Base-by-base conservation (phyloP, 1,140 invertebrate genomes). In the Bombus cullumanus region DNA sequence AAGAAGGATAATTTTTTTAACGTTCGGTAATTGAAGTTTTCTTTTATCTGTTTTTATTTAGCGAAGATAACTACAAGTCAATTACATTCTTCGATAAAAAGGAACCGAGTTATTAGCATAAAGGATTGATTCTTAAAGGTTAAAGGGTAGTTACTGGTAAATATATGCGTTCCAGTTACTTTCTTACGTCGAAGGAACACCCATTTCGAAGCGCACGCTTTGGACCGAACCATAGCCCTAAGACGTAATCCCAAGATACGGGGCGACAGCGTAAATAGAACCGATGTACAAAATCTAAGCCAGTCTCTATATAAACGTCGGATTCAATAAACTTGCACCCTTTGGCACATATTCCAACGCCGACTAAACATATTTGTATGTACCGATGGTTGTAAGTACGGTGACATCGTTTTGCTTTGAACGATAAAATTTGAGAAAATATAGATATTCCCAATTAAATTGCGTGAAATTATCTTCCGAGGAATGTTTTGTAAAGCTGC, bases 321-420 rank as follows among this genome's bases (percentile, higher is more conserved):
- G 47, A 75, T 57, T 75, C 31, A 57, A 75, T 75, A 53, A 75
- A 75, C 31, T 75, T 34, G 73, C 47, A 75, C 12, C 15, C 25
- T 75, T 75, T 57, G 31, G 43, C 73, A 37, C 10, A 4, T 34
- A 37, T 57, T 53, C 22, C 22, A 25, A 75, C 31, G 15, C 6
- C 12, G 22, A 53, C 41, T 74, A n/a, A 53, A 53, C 18, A 53
- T 53, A 53, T 53, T 53, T 22, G 47, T 53, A 53, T 22, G 47
- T 53, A 53, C 47, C 47, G 18, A 22, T 22, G 15, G 18, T 53
- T 53, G 18, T 2, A 53, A 53, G 47, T 22, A 53, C 47, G 5
- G 18, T 22, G 47, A 53, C 47, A 22, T 53, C 47, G 47, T 22
- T 53, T 53, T 22, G 1, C 47, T 53, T 8, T 53, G 47, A 53